Evolutionary conservation across 2,113 vertebrate genomes (phyloP).

Genomic region (Cryptomyrus ogoouensis): DNA sequence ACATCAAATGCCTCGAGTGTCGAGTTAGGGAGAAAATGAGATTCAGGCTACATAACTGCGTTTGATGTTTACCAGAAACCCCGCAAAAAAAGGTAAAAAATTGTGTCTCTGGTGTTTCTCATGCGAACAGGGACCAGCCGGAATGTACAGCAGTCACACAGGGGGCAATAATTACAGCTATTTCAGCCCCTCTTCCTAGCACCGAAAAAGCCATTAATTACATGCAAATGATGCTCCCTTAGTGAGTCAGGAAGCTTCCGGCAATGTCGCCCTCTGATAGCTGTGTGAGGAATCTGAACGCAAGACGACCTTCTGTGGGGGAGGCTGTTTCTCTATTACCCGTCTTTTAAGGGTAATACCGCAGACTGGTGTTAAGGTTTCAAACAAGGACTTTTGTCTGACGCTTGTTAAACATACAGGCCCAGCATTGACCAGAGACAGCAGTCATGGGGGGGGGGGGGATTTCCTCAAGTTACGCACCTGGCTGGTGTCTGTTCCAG

Average conservation of each 20-base stretch:
- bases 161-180: background rate
- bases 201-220: background rate
- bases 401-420: background rate
- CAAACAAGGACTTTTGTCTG: background rate
- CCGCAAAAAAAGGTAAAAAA: background rate
- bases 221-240: background rate
- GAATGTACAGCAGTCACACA: constrained; percentile 9
- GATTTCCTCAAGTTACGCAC: constrained; percentile 51
- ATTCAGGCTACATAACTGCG: background rate
- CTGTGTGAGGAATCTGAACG: background rate
- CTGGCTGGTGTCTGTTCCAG: constrained; percentile 84
- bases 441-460: background rate
- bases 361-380: background rate
- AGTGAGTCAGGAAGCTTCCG: background rate
- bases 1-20: background rate
- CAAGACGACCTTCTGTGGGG: background rate
- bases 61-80: background rate
- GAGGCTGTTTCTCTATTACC: background rate
- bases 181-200: background rate
- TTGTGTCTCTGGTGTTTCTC: background rate
- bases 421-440: background rate
- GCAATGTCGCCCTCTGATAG: background rate
- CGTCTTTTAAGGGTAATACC: background rate
- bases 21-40: background rate
- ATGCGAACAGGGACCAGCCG: background rate